Percentiles rank a stretch among this genome's conserved stretches.
These are phyloP conservation scores for Greenwoodochromis staneri DNA, from an alignment of 2,113 vertebrate genomes.

Conservation along the genomic window DNA sequence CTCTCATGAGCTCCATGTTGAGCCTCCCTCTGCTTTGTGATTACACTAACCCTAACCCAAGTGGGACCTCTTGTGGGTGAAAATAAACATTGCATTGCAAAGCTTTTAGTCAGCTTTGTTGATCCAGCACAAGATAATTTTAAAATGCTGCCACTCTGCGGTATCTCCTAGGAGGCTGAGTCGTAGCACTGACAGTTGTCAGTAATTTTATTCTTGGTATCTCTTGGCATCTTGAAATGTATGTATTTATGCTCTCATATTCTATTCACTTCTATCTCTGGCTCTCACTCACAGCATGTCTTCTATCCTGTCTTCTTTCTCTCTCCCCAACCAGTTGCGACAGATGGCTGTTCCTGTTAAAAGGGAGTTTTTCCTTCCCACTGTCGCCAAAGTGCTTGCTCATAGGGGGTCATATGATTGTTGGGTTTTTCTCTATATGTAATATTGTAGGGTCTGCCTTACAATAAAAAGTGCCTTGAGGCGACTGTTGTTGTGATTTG, in stretches of 20 bases:
- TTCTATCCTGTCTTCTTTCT: background rate
- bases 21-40: background rate
- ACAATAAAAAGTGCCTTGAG: background rate
- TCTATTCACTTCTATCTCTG: background rate
- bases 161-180: background rate
- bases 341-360: background rate
- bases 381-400: background rate
- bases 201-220: background rate
- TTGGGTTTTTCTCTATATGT: background rate
- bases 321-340: background rate
- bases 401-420: background rate
- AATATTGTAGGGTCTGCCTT: background rate
- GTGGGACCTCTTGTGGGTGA: slow-evolving; percentile 15
- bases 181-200: background rate
- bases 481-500: background rate
- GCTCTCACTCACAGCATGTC: background rate
- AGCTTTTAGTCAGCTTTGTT: background rate
- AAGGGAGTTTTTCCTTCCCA: background rate
- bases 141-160: background rate
- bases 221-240: background rate
- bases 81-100: background rate
- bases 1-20: too few species aligned
- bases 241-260: background rate
- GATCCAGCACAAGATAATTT: background rate
- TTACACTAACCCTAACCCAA: background rate